Percentiles rank a stretch among this genome's conserved stretches.
phyloP scores from a whole-genome alignment of 2,888 invertebrate genomes.

The Nomada ruficornis region DNA sequence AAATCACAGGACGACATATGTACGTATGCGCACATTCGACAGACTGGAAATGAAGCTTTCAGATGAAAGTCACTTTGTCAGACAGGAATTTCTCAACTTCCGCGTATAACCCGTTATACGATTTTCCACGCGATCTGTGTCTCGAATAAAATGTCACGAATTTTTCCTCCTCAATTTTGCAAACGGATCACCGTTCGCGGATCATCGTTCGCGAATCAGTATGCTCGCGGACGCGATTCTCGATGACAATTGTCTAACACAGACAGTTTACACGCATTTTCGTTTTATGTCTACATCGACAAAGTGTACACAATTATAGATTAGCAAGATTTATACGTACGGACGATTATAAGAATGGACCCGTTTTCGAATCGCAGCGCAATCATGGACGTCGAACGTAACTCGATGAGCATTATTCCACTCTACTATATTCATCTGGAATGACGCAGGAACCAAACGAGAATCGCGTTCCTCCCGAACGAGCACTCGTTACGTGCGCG shows the following conservation, averaged over 20 bases:
- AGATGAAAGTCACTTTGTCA: neutral
- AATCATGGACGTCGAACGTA: slow-evolving; percentile 61
- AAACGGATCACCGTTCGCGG: neutral
- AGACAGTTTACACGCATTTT: slow-evolving; percentile 30
- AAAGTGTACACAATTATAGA: slow-evolving; percentile 45
- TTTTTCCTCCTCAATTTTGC: no score
- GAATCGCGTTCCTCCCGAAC: neutral
- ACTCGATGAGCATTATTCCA: slow-evolving; percentile 13
- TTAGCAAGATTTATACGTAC: slow-evolving; percentile 41
- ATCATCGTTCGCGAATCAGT: neutral
- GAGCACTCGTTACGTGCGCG: neutral
- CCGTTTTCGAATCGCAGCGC: slow-evolving; percentile 76
- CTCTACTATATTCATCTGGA: neutral
- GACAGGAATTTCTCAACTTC: neutral
- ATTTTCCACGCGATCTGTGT: slow-evolving; percentile 6
- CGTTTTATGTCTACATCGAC: slow-evolving; percentile 29
- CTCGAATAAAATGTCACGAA: neutral
- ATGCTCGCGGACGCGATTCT: neutral
- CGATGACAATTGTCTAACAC: slow-evolving; percentile 25
- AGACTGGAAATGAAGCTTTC: slow-evolving; percentile 6
- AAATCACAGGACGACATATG: slow-evolving; percentile 7
- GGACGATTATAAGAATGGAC: slow-evolving; percentile 71
- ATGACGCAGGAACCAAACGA: neutral
- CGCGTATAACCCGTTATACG: neutral
- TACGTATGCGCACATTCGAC: neutral